These are phyloP conservation scores for Lamellibrachia luymesi DNA, from an alignment of 1,140 invertebrate genomes.

Conservation along the genomic window DNA sequence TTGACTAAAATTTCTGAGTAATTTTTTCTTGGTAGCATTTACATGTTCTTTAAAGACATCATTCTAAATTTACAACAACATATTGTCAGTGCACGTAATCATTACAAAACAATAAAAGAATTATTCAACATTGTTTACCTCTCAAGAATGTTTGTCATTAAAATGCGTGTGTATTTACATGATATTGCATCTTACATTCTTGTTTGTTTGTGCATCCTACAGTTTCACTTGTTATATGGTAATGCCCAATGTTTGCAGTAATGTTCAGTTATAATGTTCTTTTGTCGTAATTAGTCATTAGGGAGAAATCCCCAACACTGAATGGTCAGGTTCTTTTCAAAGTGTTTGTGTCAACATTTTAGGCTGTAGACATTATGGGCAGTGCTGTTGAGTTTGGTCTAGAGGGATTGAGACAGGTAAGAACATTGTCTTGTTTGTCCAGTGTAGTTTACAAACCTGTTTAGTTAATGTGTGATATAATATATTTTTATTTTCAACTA, in stretches of 20 bases:
- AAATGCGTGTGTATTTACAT: neutral
- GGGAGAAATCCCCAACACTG: neutral
- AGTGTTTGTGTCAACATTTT: neutral
- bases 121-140: neutral
- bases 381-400: slow-evolving; percentile 22
- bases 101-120: neutral
- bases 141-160: no score
- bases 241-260: neutral
- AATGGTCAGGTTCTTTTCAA: neutral
- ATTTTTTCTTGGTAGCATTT: neutral
- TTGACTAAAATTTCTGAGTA: neutral
- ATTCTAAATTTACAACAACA: neutral
- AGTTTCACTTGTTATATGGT: no score
- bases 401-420: slow-evolving; percentile 50
- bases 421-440: neutral
- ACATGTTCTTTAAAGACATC: neutral
- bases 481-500: neutral
- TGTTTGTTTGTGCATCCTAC: neutral
- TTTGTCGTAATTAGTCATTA: no score
- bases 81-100: slow-evolving; percentile 45
- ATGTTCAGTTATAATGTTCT: neutral
- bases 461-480: neutral
- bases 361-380: neutral
- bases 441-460: neutral
- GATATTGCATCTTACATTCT: neutral